Conservation (phyloP, 2,113 vertebrate genomes). For the Centrocercus urophasianus region DNA sequence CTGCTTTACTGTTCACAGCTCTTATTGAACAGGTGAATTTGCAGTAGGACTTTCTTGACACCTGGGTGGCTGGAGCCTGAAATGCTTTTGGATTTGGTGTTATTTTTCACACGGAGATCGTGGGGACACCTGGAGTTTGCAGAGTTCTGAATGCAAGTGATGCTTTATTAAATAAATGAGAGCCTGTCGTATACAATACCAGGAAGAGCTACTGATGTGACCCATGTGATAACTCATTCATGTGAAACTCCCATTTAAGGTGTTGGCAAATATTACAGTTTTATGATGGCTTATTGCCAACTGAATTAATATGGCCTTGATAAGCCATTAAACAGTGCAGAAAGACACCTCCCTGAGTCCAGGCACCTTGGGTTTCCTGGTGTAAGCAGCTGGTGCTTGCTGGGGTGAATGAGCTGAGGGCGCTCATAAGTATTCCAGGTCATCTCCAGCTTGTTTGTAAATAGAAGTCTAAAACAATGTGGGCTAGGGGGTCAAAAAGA, state of each 20-base stretch:
- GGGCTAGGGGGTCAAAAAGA: neutral
- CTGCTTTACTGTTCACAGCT: neutral
- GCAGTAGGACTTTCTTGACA: neutral
- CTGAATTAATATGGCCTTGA: neutral
- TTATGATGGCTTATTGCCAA: neutral
- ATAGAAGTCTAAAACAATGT: neutral
- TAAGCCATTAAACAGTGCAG: neutral
- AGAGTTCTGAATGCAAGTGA: neutral
- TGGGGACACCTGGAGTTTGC: neutral
- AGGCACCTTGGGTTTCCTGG: neutral
- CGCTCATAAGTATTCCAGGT: neutral
- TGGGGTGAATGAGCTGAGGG: neutral
- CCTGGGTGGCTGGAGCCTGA: neutral
- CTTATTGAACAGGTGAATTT: neutral
- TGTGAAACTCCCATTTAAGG: neutral
- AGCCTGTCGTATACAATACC: neutral
- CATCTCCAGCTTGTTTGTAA: neutral
- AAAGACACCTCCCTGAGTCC: neutral
- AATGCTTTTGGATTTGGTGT: neutral
- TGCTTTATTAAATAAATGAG: neutral
- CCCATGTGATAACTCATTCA: neutral
- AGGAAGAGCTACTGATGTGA: neutral
- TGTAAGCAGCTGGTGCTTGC: rapidly evolving
- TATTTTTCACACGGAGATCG: neutral
- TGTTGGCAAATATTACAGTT: neutral